phyloP scores from a whole-genome alignment of 2,797 vertebrate species.

The Chanos chanos region DNA sequence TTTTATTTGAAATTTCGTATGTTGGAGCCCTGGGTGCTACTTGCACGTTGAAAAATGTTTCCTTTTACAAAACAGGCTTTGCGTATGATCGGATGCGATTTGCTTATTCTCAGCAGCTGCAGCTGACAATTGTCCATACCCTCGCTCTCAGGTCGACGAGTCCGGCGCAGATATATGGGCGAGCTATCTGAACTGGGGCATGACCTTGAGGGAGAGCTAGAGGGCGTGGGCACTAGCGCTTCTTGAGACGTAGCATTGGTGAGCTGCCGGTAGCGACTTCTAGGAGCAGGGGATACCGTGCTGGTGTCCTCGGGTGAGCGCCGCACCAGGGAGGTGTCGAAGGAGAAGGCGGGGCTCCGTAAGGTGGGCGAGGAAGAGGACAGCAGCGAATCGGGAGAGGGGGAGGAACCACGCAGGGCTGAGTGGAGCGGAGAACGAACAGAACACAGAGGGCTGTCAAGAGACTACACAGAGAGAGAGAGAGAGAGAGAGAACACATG shows the following conservation, averaged over 20 bases:
- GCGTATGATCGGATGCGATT: no score
- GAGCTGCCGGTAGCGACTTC: constrained; percentile 76
- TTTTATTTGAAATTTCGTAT: no score
- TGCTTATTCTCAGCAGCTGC: neutral
- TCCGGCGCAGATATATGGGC: constrained; percentile 73
- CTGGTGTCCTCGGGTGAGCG: constrained; percentile 68
- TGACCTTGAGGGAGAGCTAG: constrained; percentile 71
- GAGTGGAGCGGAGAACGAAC: constrained; percentile 73
- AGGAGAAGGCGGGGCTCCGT: constrained; percentile 69
- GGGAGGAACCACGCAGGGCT: constrained; percentile 60
- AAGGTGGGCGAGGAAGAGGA: constrained; percentile 48
- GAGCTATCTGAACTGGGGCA: constrained; percentile 78
- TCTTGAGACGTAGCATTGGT: constrained; percentile 81
- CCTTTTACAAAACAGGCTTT: no score
- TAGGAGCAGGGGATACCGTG: constrained; percentile 54
- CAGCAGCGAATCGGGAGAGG: constrained; percentile 62
- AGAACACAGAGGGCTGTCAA: constrained; percentile 69
- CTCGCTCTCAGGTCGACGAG: constrained; percentile 74
- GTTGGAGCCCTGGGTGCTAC: no score
- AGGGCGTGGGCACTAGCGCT: constrained; percentile 67
- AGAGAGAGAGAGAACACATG: constrained; percentile 5
- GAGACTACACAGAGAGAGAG: constrained; percentile 50
- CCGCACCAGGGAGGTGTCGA: constrained; percentile 67
- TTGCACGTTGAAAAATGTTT: no score
- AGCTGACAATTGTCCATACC: constrained; percentile 55